Conservation (phyloP, 2,113 vertebrate genomes). For the Peromyscus polionotus region DNA sequence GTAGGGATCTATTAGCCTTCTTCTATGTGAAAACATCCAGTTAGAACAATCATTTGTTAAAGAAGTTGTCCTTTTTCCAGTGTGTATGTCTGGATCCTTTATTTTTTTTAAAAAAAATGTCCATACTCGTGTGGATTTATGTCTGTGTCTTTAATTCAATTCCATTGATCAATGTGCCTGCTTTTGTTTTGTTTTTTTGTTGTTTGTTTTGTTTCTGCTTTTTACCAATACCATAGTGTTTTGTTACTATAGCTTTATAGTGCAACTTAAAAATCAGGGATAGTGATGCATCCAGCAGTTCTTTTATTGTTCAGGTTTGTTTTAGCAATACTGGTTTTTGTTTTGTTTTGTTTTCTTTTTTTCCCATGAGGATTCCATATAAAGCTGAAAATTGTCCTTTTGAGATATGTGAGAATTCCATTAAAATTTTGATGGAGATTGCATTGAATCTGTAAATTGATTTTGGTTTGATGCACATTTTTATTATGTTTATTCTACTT, state of each 20-base stretch:
- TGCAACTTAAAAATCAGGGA: background rate
- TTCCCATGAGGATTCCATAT: background rate
- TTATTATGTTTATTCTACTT: background rate
- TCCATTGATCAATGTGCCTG: background rate
- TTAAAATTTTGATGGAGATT: background rate
- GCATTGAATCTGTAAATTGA: background rate
- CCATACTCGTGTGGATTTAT: background rate
- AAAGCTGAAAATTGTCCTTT: background rate
- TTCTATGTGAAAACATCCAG: background rate
- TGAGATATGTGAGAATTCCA: background rate
- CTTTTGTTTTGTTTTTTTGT: background rate
- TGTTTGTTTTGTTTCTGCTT: background rate
- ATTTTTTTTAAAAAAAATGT: background rate
- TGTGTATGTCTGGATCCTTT: background rate
- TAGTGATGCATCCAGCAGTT: background rate
- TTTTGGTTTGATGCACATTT: background rate
- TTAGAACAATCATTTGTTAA: background rate
- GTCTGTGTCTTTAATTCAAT: background rate
- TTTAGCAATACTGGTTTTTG: background rate
- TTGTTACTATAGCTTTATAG: background rate
- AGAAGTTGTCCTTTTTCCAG: background rate
- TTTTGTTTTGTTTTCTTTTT: background rate
- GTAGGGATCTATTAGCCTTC: background rate
- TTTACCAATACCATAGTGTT: background rate
- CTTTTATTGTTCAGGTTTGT: background rate